Conservation (phyloP, 2,113 vertebrate species). For the Clupea harengus region DNA sequence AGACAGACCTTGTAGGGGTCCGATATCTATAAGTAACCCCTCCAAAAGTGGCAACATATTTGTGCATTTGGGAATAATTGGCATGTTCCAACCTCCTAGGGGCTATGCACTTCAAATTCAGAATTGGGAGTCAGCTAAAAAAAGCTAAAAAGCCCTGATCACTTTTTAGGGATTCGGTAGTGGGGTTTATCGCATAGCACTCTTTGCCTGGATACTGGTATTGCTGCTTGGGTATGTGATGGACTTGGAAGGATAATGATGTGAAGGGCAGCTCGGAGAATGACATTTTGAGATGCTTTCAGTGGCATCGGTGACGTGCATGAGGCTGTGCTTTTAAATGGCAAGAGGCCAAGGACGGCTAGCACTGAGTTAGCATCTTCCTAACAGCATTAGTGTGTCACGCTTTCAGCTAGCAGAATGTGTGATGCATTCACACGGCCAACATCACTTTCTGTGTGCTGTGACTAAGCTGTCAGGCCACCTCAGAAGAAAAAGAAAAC, state of each 20-base stretch:
- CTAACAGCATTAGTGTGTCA: slow-evolving; percentile 11
- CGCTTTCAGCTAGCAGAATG: neutral
- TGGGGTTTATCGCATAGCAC: neutral
- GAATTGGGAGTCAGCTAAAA: neutral
- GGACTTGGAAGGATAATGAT: neutral
- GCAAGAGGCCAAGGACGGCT: slow-evolving; percentile 12
- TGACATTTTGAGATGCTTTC: slow-evolving; percentile 11
- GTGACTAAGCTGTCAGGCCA: neutral
- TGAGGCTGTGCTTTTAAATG: slow-evolving; percentile 6
- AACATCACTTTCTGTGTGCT: neutral
- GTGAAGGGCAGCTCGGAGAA: neutral
- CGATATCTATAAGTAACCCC: neutral
- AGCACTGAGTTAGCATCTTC: slow-evolving; percentile 10
- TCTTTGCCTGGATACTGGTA: neutral
- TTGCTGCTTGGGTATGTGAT: neutral
- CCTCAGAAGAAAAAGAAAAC: neutral
- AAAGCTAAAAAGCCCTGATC: neutral
- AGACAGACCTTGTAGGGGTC: neutral
- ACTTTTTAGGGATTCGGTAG: neutral
- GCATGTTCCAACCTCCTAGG: neutral
- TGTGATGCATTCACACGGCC: neutral
- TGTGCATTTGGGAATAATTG: neutral
- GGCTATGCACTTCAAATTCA: neutral
- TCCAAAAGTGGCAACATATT: neutral
- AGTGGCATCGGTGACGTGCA: neutral